Base-by-base conservation (phyloP, 2,113 vertebrate species). In the Cebidichthys violaceus region DNA sequence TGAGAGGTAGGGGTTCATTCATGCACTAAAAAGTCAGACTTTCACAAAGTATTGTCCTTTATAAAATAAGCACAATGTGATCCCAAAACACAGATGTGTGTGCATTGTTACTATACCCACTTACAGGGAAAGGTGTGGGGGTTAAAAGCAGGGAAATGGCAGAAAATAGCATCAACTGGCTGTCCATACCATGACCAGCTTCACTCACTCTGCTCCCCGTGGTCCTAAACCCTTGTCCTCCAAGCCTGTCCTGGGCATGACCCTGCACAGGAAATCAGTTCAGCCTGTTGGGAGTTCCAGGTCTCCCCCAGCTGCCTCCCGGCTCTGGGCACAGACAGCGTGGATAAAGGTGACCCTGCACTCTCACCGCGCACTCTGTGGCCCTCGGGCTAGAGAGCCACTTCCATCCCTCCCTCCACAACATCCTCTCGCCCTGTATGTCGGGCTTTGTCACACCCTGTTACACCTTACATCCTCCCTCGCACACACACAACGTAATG, bases 261-360 rank as follows among this genome's bases (percentile, higher is more conserved):
- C 95, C 94, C 91, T 82, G 72, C 79, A 84, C 93, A 95, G 95
- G 94, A 96, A 96, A 96, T 96, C 94, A 95, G 78, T 95, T 92
- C 95, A 95, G 93, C 90, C 94, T 96, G 95, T 90, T 84, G 87
- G 81, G 84, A 89, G 70, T 92, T 84, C 89, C 80, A 82, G 79
- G 72, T 61, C 61, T 67, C 70, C 86, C 79, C 37, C 75, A 64
- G 0, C 83, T 77, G 81, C 43, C 79, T 91, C 88, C 27, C 6
- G 85, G 89, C 70, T 75, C 86, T 92, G 94, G 95, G 95, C 96
- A 95, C 95, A 96, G 93, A 95, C 93, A 94, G 77, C 86, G 72
- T 91, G 95, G 95, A 95, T 96, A 96, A 97, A 95, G 96, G 96
- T 96, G 96, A 96, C 96, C 92, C 88, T 94, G 95, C 95, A 88